These are phyloP conservation scores for Laticauda laticaudata DNA, from an alignment of 2,113 vertebrate species.

Conservation along the genomic window DNA sequence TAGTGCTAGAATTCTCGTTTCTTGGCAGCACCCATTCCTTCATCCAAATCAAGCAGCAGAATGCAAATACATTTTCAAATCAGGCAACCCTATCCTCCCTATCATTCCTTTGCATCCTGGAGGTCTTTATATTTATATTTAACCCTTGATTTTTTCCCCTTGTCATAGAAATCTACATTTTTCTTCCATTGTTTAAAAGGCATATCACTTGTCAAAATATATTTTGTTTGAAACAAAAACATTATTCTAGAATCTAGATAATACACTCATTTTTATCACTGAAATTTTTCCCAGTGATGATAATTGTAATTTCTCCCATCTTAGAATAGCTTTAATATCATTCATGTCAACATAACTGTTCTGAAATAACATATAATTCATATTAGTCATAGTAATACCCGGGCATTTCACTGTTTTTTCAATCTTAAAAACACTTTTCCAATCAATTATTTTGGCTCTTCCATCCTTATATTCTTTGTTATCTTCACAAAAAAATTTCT, in stretches of 20 bases:
- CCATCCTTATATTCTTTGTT: background rate
- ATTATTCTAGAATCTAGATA: background rate
- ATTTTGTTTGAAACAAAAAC: background rate
- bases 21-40: background rate
- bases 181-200: background rate
- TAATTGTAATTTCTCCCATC: background rate
- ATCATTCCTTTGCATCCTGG: background rate
- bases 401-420: background rate
- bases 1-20: background rate
- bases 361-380: background rate
- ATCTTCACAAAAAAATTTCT: background rate
- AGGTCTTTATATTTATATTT: background rate
- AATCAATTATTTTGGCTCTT: background rate
- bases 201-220: background rate
- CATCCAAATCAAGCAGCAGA: background rate
- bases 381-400: background rate
- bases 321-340: background rate
- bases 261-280: background rate
- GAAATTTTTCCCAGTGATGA: background rate
- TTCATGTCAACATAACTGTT: background rate
- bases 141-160: background rate
- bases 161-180: background rate
- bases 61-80: background rate
- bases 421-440: background rate
- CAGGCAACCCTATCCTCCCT: background rate